Evolutionary conservation across 1,140 invertebrate species (phyloP).

Genomic region (Drosophila takahashii): DNA sequence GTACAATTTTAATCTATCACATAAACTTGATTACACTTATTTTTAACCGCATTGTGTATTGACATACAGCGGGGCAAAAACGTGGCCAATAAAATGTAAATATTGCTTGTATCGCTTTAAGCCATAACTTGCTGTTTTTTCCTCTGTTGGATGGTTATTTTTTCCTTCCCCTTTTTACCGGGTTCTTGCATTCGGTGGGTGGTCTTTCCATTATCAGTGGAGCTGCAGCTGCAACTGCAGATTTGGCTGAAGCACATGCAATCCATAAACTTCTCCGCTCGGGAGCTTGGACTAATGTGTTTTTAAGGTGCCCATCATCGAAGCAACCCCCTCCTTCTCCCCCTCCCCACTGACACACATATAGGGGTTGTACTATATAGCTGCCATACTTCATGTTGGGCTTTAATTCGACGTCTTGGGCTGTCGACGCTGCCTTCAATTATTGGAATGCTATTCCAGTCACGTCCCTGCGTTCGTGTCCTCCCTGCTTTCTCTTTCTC

Average conservation of each 20-base stretch:
- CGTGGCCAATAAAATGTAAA: conserved; percentile 3
- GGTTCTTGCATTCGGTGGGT: too few species aligned
- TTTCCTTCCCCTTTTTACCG: background rate
- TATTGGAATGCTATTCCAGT: conserved; percentile 73
- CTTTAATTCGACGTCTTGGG: conserved; percentile 71
- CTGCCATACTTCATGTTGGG: conserved; percentile 66
- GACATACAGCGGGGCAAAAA: background rate
- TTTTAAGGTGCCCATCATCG: conserved; percentile 32
- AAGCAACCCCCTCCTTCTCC: background rate
- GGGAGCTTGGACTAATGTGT: conserved; percentile 61
- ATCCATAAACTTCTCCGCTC: conserved; percentile 59
- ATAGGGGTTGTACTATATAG: conserved; percentile 6
- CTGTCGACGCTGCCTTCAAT: conserved; percentile 68
- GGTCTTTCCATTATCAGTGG: conserved; percentile 68
- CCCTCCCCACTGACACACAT: conserved; percentile 31
- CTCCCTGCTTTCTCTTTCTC: conserved; percentile 21
- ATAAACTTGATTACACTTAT: background rate
- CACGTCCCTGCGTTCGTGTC: conserved; percentile 69
- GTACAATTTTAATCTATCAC: background rate
- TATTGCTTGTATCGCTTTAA: conserved; percentile 1
- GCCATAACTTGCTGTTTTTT: background rate
- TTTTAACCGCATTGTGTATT: conserved; percentile 4
- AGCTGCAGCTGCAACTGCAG: conserved; percentile 45
- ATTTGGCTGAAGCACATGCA: conserved; percentile 53
- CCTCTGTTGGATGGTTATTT: background rate